Evolutionary conservation across 2,113 vertebrate genomes (phyloP).

Genomic region (Sitta europaea): DNA sequence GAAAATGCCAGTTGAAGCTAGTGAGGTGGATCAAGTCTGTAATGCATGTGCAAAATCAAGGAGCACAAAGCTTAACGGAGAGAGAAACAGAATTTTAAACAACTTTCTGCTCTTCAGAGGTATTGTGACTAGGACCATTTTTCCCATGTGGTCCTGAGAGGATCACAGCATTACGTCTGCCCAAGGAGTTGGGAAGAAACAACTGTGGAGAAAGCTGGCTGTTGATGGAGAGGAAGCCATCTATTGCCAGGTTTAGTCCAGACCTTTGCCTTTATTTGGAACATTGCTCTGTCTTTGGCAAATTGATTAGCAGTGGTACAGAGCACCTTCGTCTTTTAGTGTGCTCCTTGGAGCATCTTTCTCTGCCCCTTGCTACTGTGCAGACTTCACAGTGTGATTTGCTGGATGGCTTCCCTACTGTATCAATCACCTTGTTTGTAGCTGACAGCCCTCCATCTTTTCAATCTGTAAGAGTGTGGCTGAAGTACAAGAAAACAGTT

Average conservation of each 20-base stretch:
- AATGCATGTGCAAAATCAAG: background rate
- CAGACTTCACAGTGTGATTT: background rate
- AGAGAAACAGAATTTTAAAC: background rate
- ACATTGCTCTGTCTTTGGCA: background rate
- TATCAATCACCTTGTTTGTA: background rate
- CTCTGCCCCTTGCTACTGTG: background rate
- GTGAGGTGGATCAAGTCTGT: background rate
- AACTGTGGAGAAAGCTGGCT: background rate
- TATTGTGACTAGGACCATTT: background rate
- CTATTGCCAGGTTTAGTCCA: background rate
- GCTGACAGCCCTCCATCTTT: background rate
- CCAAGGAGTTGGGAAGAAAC: background rate
- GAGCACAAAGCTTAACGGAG: background rate
- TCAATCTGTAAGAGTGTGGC: background rate
- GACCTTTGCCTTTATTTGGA: background rate
- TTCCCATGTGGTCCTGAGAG: background rate
- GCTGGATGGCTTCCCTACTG: background rate
- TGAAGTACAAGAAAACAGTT: background rate
- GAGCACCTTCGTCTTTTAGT: background rate
- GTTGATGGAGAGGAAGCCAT: background rate
- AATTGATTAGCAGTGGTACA: background rate
- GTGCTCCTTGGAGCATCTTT: background rate
- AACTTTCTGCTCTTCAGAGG: background rate
- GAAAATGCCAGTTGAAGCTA: conserved; percentile 20
- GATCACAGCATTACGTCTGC: background rate